Conservation (phyloP, 2,113 vertebrate species). For the Equus quagga region DNA sequence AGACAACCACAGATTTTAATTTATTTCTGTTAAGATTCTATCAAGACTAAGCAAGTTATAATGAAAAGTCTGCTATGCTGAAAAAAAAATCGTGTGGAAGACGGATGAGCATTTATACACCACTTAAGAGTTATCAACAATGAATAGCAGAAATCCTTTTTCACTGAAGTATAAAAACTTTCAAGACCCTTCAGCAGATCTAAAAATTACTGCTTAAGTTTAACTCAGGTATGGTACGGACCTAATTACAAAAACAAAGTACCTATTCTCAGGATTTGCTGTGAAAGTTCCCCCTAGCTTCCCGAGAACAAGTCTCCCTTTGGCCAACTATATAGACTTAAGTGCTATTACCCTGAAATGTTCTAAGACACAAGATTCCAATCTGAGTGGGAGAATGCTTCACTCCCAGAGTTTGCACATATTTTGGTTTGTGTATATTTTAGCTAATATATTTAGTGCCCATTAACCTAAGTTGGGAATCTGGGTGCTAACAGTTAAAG, state of each 20-base stretch:
- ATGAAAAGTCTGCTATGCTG: neutral
- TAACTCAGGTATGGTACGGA: neutral
- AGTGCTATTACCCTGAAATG: neutral
- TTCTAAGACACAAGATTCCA: conserved; percentile 1
- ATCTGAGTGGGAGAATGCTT: neutral
- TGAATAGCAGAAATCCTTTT: conserved; percentile 11
- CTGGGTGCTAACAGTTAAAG: neutral
- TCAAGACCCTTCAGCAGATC: neutral
- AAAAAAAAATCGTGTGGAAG: neutral
- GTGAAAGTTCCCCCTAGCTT: neutral
- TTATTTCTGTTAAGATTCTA: conserved; percentile 40
- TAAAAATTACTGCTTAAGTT: neutral
- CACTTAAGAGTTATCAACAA: neutral
- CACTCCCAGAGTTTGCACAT: neutral
- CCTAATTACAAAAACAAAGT: neutral
- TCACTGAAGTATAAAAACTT: neutral
- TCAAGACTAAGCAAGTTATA: neutral
- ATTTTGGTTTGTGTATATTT: neutral
- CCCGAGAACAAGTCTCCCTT: neutral
- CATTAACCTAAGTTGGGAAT: neutral
- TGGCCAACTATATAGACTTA: neutral
- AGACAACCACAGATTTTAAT: neutral
- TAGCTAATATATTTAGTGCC: neutral
- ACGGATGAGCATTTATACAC: neutral
- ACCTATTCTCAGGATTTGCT: neutral